Evolutionary conservation across 2,888 invertebrate genomes (phyloP).

Genomic region (Lasiommata megera): DNA sequence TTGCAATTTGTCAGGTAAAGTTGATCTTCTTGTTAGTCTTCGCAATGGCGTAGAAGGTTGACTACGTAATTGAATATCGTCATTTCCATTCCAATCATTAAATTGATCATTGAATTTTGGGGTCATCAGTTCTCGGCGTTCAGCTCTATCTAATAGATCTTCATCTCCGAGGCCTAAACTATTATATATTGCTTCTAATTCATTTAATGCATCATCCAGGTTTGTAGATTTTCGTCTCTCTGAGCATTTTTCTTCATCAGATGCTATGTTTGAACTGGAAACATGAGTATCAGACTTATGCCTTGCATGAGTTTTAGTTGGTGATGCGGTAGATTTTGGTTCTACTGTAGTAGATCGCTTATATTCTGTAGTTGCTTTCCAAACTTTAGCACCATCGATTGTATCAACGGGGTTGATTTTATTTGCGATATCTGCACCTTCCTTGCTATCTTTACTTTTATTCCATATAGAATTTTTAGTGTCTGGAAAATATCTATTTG

Average conservation of each 20-base stretch:
- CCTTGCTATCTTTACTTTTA: constrained; percentile 36
- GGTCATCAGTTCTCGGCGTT: constrained; percentile 85
- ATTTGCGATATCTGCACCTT: constrained; percentile 52
- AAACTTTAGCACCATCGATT: constrained; percentile 65
- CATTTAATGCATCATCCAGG: constrained; percentile 93
- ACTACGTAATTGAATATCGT: constrained; percentile 68
- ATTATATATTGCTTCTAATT: constrained; percentile 95
- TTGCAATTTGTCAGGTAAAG: constrained; percentile 84
- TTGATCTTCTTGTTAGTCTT: constrained; percentile 64
- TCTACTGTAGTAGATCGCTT: constrained; percentile 67
- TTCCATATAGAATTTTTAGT: constrained; percentile 30
- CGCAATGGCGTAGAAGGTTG: constrained; percentile 72
- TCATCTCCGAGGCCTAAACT: constrained; percentile 92
- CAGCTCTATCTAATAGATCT: constrained; percentile 89
- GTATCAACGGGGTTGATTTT: constrained; percentile 51
- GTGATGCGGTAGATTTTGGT: constrained; percentile 55
- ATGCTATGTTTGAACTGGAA: constrained; percentile 58
- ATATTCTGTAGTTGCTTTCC: constrained; percentile 76
- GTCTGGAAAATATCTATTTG: constrained; percentile 42
- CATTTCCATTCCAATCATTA: constrained; percentile 78
- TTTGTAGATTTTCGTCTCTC: constrained; percentile 87
- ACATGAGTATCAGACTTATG: constrained; percentile 74
- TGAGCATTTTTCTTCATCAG: constrained; percentile 72
- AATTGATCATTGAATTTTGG: constrained; percentile 71
- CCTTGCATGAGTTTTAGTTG: constrained; percentile 67